These are phyloP conservation scores for Cryptoleucopteryx plumbea DNA, from an alignment of 2,113 vertebrate species.

Conservation along the genomic window DNA sequence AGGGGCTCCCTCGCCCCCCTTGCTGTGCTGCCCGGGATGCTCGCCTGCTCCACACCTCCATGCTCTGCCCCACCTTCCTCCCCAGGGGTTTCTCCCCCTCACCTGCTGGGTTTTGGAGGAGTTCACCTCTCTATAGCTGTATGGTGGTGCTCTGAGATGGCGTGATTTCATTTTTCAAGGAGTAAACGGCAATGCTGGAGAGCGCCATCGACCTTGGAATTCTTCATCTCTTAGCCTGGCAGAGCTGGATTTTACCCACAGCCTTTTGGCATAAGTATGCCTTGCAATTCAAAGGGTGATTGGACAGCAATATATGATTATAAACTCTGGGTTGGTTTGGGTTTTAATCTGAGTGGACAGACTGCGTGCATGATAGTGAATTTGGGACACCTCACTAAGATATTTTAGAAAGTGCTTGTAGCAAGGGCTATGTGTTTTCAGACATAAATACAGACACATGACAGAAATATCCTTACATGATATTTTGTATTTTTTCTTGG, in stretches of 20 bases:
- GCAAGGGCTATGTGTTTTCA: not conserved
- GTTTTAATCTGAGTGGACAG: not conserved
- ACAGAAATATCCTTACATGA: not conserved
- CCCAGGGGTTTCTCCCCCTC: not conserved
- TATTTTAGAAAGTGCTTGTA: not conserved
- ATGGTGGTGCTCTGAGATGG: not conserved
- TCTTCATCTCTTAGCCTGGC: not conserved
- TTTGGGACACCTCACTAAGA: not conserved
- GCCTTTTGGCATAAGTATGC: not conserved
- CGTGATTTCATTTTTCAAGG: not conserved
- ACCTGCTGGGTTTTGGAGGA: accelerated
- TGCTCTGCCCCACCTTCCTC: not conserved
- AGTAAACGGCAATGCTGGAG: not conserved
- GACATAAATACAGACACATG: not conserved
- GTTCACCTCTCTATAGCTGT: not conserved
- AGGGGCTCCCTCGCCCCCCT: not conserved
- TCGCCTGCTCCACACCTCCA: not conserved
- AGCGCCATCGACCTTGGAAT: not conserved
- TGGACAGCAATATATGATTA: not conserved
- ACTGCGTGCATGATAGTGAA: not conserved
- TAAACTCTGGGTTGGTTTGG: not conserved
- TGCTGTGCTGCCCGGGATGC: not conserved
- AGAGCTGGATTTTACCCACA: not conserved
- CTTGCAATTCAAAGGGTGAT: not conserved
- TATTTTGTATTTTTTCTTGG: not conserved